phyloP scores from a whole-genome alignment of 1,140 invertebrate genomes.

The Solen grandis region DNA sequence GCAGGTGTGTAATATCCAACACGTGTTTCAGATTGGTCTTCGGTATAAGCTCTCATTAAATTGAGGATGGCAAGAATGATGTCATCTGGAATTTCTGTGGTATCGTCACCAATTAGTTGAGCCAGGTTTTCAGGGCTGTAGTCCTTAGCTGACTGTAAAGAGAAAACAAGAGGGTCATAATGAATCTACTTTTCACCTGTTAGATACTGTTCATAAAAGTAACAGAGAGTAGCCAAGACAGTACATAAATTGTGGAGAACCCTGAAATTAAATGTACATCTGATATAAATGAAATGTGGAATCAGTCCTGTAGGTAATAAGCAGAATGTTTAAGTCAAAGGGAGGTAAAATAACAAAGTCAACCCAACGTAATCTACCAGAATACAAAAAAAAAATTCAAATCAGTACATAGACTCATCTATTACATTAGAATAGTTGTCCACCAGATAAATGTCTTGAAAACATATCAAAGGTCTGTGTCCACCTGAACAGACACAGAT shows the following conservation, averaged over 20 bases:
- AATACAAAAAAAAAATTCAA: too few relatives aligned
- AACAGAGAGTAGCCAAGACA: too few relatives aligned
- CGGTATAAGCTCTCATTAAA: conserved; percentile 10
- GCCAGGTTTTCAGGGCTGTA: not conserved
- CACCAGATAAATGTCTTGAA: too few relatives aligned
- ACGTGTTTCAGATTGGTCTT: not conserved
- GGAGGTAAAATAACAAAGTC: too few relatives aligned
- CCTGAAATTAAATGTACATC: not conserved
- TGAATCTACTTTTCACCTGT: not conserved
- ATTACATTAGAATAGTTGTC: too few relatives aligned
- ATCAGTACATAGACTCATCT: too few relatives aligned
- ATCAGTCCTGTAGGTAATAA: not conserved
- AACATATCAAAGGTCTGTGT: too few relatives aligned
- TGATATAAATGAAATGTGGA: not conserved
- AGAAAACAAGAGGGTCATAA: not conserved
- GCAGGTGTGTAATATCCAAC: conserved; percentile 15
- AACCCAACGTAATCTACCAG: too few relatives aligned
- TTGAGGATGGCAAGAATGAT: conserved; percentile 6
- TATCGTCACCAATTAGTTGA: conserved; percentile 18
- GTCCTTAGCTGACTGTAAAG: conserved; percentile 15
- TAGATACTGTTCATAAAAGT: not conserved
- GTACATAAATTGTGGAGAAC: conserved; percentile 2
- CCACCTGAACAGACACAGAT: too few relatives aligned
- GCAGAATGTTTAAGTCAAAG: not conserved
- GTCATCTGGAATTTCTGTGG: conserved; percentile 18